Evolutionary conservation across 1,140 invertebrate genomes (phyloP).

Genomic region (Macrosteles quadrilineatus): DNA sequence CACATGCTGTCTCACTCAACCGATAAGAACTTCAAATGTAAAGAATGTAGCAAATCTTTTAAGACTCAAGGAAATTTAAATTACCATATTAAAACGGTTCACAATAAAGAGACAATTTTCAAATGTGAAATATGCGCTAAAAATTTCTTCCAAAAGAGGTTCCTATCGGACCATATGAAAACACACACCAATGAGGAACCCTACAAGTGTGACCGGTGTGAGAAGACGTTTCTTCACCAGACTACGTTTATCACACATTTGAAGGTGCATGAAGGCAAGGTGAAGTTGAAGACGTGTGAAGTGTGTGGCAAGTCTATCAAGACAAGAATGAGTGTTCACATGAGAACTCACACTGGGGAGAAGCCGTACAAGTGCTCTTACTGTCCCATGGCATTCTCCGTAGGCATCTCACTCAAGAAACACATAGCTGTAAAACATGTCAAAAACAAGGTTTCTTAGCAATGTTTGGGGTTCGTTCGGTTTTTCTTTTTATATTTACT

Average conservation of each 20-base stretch:
- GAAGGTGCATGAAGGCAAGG: conserved; percentile 34
- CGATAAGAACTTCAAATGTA: conserved; percentile 68
- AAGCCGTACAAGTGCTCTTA: conserved; percentile 47
- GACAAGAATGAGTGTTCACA: conserved; percentile 67
- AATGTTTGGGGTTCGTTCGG: neutral
- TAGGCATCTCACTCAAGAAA: conserved; percentile 38
- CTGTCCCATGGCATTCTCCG: conserved; percentile 36
- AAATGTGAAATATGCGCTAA: conserved; percentile 28
- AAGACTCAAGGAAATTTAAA: conserved; percentile 32
- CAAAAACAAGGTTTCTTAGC: neutral
- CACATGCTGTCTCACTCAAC: conserved; percentile 72
- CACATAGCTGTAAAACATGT: conserved; percentile 38
- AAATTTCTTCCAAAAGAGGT: conserved; percentile 10
- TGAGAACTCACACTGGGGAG: conserved; percentile 69
- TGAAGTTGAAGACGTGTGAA: conserved; percentile 68
- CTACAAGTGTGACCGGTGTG: conserved; percentile 24
- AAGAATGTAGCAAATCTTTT: conserved; percentile 65
- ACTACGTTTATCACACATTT: conserved; percentile 30
- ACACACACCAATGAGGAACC: conserved; percentile 13
- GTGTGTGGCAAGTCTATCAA: conserved; percentile 70
- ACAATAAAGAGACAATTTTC: conserved; percentile 20
- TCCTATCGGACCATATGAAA: conserved; percentile 26
- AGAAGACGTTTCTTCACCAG: conserved; percentile 24
- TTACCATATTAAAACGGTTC: conserved; percentile 28
- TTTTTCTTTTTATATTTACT: neutral